These are phyloP conservation scores for Eubasilissa regina DNA, from an alignment of 1,140 invertebrate species.

Conservation along the genomic window DNA sequence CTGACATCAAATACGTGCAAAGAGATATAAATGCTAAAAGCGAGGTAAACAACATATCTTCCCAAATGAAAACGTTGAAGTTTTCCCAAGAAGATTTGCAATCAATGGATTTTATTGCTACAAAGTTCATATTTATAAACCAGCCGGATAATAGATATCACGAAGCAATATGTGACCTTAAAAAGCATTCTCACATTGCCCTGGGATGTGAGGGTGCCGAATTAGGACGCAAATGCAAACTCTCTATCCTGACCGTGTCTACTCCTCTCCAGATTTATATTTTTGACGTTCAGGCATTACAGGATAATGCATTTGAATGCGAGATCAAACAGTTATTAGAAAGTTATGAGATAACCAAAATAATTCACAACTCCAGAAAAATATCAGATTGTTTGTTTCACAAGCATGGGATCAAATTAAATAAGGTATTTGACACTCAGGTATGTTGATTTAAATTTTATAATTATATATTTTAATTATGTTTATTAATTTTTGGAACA, in stretches of 20 bases:
- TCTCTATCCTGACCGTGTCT: constrained; percentile 69
- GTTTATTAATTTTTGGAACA: background rate
- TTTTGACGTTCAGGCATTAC: constrained; percentile 70
- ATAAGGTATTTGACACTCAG: constrained; percentile 72
- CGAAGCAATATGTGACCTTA: constrained; percentile 67
- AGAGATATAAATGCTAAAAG: constrained; percentile 64
- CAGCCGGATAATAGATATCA: constrained; percentile 68
- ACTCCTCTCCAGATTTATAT: constrained; percentile 70
- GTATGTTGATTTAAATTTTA: constrained; percentile 60
- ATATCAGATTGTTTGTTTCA: constrained; percentile 71
- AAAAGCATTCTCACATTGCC: constrained; percentile 64
- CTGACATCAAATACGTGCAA: constrained; percentile 66
- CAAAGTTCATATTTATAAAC: constrained; percentile 67
- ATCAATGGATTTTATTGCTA: constrained; percentile 66
- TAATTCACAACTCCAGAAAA: constrained; percentile 71
- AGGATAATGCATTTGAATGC: constrained; percentile 68
- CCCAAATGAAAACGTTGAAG: constrained; percentile 63
- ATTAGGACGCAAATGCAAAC: constrained; percentile 70
- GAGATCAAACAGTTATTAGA: constrained; percentile 69
- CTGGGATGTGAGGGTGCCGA: constrained; percentile 67
- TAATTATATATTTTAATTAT: constrained; percentile 35
- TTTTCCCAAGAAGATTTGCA: constrained; percentile 68
- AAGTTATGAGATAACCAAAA: constrained; percentile 68
- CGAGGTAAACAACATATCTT: constrained; percentile 48
- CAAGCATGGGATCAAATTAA: constrained; percentile 69